Base-by-base conservation (phyloP, 2,797 vertebrate species). In the Cheirogaleus major region DNA sequence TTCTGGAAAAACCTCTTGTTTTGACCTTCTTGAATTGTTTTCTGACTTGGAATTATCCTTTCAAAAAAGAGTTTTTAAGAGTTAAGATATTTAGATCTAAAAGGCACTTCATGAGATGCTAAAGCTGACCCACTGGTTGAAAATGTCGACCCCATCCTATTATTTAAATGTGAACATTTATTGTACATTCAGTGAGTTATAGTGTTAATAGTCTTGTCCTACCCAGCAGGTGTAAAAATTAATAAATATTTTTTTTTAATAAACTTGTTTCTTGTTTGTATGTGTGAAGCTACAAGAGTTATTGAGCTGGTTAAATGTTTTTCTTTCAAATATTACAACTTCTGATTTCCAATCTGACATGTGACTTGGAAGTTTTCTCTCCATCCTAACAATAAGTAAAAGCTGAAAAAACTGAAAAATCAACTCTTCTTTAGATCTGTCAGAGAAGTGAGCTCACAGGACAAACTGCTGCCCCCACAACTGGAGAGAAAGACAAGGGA, bases 161-260 rank as follows among this genome's bases (percentile, higher is more conserved):
- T 98, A 98, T 98, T 99, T 98, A 99, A 98, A 94, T 97, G 93
- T 98, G 97, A 98, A 94, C 98, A 98, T 98, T 98, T 91, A 96
- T 96, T 98, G 98, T 98, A 98, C 98, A 98, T 96, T 98, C 89
- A 55, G 98, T 98, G 98, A 97, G 97, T 98, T 97, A 92, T 73
- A 69, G 98, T 98, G 98, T 98, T 97, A 97, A 97, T 97, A 97
- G 98, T 98, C 97, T 98, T 1, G 98, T 99, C 98, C 93, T 94
- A 96, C 93, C 93, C 88, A 92, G 85, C 98, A 95, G 92, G 57
- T 98, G 96, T 98, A 88, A 95, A 98, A 91, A 95, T 96, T 75
- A 98, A 99, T 98, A 98, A 98, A 98, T 93, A 87, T 98, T 96
- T 98, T 97, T 95, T 97, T 98, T 93, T 87, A 96, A 97, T 92